Evolutionary conservation across 2,797 vertebrate species (phyloP), one percentile per base, ranked within the genome.

Genomic region (Chrysocyon brachyurus): DNA sequence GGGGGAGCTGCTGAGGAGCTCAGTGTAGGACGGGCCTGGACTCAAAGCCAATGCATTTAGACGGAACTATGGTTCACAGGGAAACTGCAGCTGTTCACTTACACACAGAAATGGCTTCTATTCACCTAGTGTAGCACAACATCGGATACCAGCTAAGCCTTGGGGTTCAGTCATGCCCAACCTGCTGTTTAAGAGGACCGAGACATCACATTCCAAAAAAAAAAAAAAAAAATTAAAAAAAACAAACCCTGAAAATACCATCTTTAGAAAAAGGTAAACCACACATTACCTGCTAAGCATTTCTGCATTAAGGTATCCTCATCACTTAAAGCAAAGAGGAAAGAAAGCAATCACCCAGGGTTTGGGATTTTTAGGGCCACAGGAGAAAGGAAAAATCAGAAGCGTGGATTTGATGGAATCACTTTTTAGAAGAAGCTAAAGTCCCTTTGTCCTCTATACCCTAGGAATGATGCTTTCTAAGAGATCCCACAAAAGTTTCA

Each of bases 191-290:
- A 78, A 83, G 72, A 49, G 61, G 59, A 83, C 66, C 16, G 77
- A 90, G 52, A 88, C 5, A 90, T 83, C 66, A 87, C 57, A 89
- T 92, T 94, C 92, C 66, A 95, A 56, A 84, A 86, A 17, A 56
- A 77, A 46, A 36, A 19, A 52, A 16, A 12, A 31, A 12, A 78
- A 56, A 70, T 5, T 5, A 79, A 72, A 24, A 46, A 54, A 22
- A 28, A 26, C 31, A 57, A 86, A 61, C 49, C 57, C 24, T 90
- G 72, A 91, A 93, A 64, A 73, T 61, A 66, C n/a, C n/a, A 85
- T 40, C 57, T 91, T 93, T 31, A 84, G 89, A 63, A 91, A 95
- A 97, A 85, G 33, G 73, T n/a, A 92, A 97, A 94, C 22, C 91
- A 94, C 85, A 91, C 72, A 7, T 93, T 82, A 75, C 84, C 81